phyloP scores from a whole-genome alignment of 2,113 vertebrate species.

The Paradisaea rubra region DNA sequence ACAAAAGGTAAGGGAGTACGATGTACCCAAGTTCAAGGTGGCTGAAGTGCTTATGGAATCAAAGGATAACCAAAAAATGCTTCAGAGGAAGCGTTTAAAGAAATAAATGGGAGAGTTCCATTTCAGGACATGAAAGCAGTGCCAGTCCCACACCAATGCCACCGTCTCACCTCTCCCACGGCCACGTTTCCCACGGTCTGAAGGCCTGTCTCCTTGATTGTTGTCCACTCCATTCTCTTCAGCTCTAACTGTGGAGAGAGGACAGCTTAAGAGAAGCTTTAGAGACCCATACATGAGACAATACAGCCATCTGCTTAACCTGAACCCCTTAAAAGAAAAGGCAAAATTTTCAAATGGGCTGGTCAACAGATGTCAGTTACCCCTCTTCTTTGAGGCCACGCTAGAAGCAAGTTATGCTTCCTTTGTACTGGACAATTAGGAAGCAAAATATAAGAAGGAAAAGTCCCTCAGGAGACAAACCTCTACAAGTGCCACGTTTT shows the following conservation, averaged over 20 bases:
- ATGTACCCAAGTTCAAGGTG: not conserved
- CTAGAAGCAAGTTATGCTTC: not conserved
- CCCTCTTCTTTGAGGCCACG: not conserved
- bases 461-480: not conserved
- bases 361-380: not conserved
- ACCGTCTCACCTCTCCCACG: conserved; percentile 69
- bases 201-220: conserved; percentile 80
- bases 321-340: not conserved
- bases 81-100: not conserved
- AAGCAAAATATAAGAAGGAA: not conserved
- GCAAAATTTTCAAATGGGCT: not conserved
- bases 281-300: not conserved
- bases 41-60: not conserved
- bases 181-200: conserved; percentile 85
- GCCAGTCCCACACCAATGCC: not conserved
- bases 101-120: not conserved
- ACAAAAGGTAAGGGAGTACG: not conserved
- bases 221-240: conserved; percentile 93
- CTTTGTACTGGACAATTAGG: not conserved
- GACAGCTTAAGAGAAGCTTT: not conserved
- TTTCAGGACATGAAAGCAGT: not conserved
- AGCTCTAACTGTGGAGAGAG: conserved; percentile 72
- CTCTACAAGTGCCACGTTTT: not conserved
- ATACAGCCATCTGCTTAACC: not conserved
- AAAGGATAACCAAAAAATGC: not conserved